Evolutionary conservation across 2,888 invertebrate genomes (phyloP).

Genomic region (Lasius platythorax): DNA sequence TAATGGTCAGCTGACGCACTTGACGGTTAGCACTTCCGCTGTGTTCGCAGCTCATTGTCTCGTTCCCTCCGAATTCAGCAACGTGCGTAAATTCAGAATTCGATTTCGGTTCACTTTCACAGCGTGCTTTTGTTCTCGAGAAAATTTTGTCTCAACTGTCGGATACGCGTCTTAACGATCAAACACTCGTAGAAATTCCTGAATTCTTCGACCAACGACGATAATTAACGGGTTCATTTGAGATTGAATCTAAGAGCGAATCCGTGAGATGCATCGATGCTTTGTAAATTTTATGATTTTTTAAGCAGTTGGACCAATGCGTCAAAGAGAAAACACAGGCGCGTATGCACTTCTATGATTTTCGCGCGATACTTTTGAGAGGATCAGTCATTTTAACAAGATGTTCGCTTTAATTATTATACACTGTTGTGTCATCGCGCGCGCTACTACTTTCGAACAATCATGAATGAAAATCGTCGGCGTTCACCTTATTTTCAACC

Average conservation of each 20-base stretch:
- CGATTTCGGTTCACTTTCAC: slow-evolving; percentile 29
- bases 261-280: not conserved
- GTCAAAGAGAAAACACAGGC: not conserved
- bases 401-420: not conserved
- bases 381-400: not conserved
- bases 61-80: slow-evolving; percentile 19
- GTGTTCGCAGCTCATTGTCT: slow-evolving; percentile 37
- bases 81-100: slow-evolving; percentile 38
- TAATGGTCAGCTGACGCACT: slow-evolving; percentile 58
- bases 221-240: not conserved
- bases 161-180: too few relatives aligned
- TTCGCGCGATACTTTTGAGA: not conserved
- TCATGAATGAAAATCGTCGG: slow-evolving; percentile 35
- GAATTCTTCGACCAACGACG: not conserved
- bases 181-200: not conserved
- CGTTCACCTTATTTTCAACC: not conserved
- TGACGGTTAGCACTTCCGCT: slow-evolving; percentile 38
- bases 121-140: slow-evolving; percentile 25
- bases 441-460: not conserved
- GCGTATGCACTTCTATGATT: not conserved
- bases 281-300: not conserved
- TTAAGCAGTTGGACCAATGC: not conserved
- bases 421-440: not conserved
- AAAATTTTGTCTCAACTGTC: slow-evolving; percentile 11
- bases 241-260: slow-evolving; percentile 15